Conservation (phyloP, 2,797 vertebrate species). For the Falco berigora region DNA sequence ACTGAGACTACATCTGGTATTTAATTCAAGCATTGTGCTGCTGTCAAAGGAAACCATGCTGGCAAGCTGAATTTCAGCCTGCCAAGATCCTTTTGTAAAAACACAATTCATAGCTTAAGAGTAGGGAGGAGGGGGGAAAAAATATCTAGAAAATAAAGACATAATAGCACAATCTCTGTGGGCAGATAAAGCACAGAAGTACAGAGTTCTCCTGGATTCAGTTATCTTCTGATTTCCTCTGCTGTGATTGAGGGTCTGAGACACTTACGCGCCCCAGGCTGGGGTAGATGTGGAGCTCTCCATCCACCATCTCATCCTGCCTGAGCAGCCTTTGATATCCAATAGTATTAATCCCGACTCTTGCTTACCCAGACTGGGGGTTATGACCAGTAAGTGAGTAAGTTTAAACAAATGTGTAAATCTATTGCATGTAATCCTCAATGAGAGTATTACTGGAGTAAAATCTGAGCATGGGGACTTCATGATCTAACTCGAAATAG, state of each 20-base stretch:
- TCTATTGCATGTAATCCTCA: not conserved
- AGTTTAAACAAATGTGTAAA: not conserved
- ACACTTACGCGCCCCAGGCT: not conserved
- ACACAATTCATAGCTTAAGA: not conserved
- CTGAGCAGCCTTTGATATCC: not conserved
- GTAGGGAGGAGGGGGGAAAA: not conserved
- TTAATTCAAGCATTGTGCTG: slow-evolving; percentile 22
- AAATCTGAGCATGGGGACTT: not conserved
- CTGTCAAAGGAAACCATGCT: slow-evolving; percentile 6
- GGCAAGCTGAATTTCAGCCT: slow-evolving; percentile 10
- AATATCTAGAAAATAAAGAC: not conserved
- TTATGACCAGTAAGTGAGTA: not conserved
- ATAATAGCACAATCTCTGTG: not conserved
- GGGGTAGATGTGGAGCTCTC: not conserved
- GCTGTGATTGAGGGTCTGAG: not conserved
- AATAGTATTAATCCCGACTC: not conserved
- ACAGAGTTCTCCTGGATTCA: not conserved
- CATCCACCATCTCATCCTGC: not conserved
- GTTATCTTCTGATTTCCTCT: not conserved
- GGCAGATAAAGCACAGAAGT: not conserved
- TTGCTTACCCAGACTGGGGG: not conserved
- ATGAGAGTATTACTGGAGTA: not conserved
- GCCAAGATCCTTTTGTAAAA: slow-evolving; percentile 4
- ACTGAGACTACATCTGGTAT: not conserved
- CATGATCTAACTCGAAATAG: not conserved